A percentile compares a stretch with the other conserved stretches of the same genome.
Evolutionary conservation across 2,797 vertebrate species (phyloP).

Genomic region (Tinamus major): DNA sequence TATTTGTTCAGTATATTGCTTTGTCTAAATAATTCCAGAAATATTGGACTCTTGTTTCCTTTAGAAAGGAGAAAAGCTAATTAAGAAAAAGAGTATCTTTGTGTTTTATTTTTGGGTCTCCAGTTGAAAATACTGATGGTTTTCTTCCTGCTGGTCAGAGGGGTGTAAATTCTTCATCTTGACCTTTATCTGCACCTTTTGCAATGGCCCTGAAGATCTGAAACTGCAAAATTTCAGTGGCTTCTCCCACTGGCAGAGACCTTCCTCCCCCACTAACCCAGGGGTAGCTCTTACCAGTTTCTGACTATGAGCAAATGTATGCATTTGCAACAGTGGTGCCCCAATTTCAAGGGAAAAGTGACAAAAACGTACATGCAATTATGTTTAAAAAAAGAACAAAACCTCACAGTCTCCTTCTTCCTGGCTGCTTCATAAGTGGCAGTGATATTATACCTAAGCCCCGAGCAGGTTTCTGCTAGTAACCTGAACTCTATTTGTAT

Average conservation of each 20-base stretch:
- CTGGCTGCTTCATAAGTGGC: not conserved
- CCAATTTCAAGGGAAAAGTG: constrained; percentile 30
- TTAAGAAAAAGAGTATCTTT: not conserved
- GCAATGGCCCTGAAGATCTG: not conserved
- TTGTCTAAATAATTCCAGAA: not conserved
- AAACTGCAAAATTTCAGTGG: not conserved
- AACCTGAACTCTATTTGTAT: constrained; percentile 17
- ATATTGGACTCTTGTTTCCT: not conserved
- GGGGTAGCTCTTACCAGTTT: not conserved
- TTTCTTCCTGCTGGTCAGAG: not conserved
- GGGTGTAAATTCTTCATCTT: not conserved
- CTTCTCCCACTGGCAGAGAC: not conserved
- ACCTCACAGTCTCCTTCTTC: not conserved
- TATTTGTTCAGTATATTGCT: not conserved
- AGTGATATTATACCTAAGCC: not conserved
- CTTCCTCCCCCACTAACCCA: not conserved
- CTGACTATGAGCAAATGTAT: not conserved
- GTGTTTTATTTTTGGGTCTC: not conserved
- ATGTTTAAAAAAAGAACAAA: constrained; percentile 50
- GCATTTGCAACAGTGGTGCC: constrained; percentile 1
- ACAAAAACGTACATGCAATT: not conserved
- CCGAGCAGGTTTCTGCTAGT: constrained; percentile 1
- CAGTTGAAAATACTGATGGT: not conserved
- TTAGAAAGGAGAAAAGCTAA: constrained; percentile 10
- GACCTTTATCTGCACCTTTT: not conserved